These are phyloP conservation scores for Pseudomyrmex dendroicus DNA, from an alignment of 1,140 invertebrate species.

Conservation along the genomic window DNA sequence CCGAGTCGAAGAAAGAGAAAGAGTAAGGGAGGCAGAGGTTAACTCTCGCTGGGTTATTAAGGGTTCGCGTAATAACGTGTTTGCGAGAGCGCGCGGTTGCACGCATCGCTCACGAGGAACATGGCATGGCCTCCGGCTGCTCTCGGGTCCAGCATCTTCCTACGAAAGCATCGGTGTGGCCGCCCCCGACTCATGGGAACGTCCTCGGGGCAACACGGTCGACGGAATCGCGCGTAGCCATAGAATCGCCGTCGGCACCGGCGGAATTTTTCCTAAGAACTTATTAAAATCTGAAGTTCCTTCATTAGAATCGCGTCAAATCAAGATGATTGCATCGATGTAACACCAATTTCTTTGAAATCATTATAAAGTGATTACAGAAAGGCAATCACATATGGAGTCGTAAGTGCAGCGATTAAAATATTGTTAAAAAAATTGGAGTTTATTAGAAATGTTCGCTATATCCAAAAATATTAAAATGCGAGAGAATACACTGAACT, in stretches of 20 bases:
- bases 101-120: conserved; percentile 72
- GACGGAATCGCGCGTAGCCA: conserved; percentile 30
- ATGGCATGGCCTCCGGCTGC: conserved; percentile 63
- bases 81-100: conserved; percentile 69
- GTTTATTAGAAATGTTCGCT: neutral
- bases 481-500: too few relatives aligned
- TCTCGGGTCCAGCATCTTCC: conserved; percentile 56
- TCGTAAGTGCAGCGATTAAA: too few relatives aligned
- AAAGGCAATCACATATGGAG: too few relatives aligned
- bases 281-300: conserved; percentile 44
- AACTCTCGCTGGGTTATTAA: conserved; percentile 70
- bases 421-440: neutral
- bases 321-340: conserved; percentile 15
- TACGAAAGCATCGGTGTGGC: conserved; percentile 68
- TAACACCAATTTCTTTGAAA: conserved; percentile 11
- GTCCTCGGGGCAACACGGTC: conserved; percentile 76
- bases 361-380: conserved; percentile 18
- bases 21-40: conserved; percentile 48
- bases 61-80: conserved; percentile 76
- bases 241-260: conserved; percentile 35
- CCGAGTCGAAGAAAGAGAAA: conserved; percentile 4
- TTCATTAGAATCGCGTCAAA: conserved; percentile 43
- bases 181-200: conserved; percentile 83
- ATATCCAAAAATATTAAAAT: neutral
- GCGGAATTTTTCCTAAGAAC: conserved; percentile 54